A percentile compares a stretch with the other conserved stretches of the same genome.
These are phyloP conservation scores for Bettongia penicillata DNA, from an alignment of 2,113 vertebrate genomes.

Conservation along the genomic window DNA sequence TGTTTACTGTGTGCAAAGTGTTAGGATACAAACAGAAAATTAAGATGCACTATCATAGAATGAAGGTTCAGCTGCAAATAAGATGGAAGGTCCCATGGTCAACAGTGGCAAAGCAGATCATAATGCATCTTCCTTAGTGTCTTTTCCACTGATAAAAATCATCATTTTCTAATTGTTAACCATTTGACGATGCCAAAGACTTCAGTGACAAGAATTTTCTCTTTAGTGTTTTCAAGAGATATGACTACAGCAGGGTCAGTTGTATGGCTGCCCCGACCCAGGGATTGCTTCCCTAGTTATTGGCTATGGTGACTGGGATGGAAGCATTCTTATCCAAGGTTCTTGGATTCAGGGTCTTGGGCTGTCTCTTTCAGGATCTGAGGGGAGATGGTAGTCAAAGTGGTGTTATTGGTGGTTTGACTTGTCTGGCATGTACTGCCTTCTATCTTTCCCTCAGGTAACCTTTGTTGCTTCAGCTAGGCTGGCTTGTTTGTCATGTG, in stretches of 20 bases:
- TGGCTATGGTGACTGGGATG: neutral
- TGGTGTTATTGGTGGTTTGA: neutral
- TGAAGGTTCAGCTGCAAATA: neutral
- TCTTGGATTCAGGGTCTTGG: neutral
- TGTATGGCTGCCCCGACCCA: neutral
- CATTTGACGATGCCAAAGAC: neutral
- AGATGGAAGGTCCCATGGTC: neutral
- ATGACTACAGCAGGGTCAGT: neutral
- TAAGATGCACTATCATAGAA: neutral
- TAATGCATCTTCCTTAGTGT: neutral
- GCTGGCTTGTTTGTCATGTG: neutral
- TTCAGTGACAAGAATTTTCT: neutral
- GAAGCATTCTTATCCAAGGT: neutral
- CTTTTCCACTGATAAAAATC: neutral
- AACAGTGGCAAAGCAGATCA: neutral
- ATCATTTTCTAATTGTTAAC: neutral
- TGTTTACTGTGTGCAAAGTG: neutral
- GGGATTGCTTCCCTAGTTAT: neutral
- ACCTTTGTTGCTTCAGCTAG: neutral
- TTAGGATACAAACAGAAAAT: neutral
- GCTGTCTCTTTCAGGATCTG: neutral
- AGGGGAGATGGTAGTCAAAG: neutral
- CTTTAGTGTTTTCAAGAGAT: neutral
- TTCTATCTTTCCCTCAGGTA: neutral
- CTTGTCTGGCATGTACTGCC: neutral